A percentile compares a stretch with the other conserved stretches of the same genome.
Evolutionary conservation across 2,797 vertebrate species (phyloP).

Genomic region (Dendrocincla fuliginosa): DNA sequence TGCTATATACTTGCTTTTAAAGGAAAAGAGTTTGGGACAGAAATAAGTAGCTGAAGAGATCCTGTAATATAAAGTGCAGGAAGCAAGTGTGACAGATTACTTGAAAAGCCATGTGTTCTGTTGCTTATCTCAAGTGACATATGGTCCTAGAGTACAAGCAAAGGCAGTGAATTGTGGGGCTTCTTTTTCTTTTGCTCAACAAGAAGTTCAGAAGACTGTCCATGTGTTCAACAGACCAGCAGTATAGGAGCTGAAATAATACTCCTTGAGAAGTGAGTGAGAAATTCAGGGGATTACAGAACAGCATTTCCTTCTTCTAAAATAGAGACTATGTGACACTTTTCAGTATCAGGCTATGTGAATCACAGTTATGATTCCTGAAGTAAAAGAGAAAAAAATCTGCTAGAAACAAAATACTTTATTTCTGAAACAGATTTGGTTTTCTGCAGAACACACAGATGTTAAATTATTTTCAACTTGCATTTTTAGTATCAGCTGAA

Average conservation of each 20-base stretch:
- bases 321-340: background rate
- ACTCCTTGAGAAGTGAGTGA: background rate
- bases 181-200: background rate
- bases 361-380: slow-evolving; percentile 33
- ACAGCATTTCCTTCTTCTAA: background rate
- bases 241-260: background rate
- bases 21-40: background rate
- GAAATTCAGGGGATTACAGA: slow-evolving; percentile 13
- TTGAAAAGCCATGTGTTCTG: slow-evolving; percentile 35
- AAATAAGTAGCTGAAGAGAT: slow-evolving; percentile 32
- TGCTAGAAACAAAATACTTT: slow-evolving; percentile 5
- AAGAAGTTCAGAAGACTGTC: background rate
- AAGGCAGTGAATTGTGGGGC: background rate
- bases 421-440: slow-evolving; percentile 16
- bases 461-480: background rate
- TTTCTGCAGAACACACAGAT: slow-evolving; percentile 23
- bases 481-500: slow-evolving; percentile 2
- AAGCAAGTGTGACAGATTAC: slow-evolving; percentile 35
- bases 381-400: slow-evolving; percentile 28
- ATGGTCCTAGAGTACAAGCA: slow-evolving; percentile 2
- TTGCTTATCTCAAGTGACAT: slow-evolving; percentile 55
- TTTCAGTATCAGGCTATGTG: background rate
- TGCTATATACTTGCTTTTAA: background rate
- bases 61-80: slow-evolving; percentile 53
- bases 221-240: background rate